A percentile compares a stretch with the other conserved stretches of the same genome.
These are phyloP conservation scores for Lasioglossum oenotherae DNA, from an alignment of 2,888 invertebrate species.

Conservation along the genomic window DNA sequence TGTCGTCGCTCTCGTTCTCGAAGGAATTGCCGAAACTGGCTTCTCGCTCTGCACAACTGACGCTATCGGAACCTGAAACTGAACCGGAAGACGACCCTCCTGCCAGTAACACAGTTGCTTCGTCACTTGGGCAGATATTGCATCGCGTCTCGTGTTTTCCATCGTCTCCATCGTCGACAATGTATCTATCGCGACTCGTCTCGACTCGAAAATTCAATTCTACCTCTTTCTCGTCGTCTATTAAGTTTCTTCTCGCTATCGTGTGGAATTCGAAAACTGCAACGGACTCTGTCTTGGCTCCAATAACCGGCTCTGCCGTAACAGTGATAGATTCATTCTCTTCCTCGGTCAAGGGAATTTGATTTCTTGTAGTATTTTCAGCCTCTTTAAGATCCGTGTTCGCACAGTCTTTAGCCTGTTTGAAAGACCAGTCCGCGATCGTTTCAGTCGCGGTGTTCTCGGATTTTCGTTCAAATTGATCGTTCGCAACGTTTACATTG, in stretches of 20 bases:
- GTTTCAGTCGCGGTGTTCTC: background rate
- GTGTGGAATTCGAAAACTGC: slow-evolving; percentile 59
- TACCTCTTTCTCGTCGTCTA: background rate
- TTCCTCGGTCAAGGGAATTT: background rate
- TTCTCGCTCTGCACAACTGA: background rate
- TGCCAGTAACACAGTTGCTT: background rate
- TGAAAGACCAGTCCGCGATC: background rate
- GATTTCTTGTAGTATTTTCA: background rate
- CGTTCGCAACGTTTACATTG: slow-evolving; percentile 24
- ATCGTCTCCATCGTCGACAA: background rate
- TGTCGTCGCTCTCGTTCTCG: background rate
- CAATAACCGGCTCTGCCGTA: background rate
- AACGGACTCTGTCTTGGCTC: background rate
- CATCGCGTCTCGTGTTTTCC: background rate
- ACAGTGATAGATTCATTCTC: background rate
- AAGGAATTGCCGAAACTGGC: background rate
- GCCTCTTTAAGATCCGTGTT: slow-evolving; percentile 40
- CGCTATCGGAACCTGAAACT: background rate
- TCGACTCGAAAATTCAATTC: slow-evolving; percentile 61
- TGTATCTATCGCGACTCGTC: background rate
- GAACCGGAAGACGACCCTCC: background rate
- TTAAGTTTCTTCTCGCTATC: slow-evolving; percentile 31
- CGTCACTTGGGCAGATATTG: background rate
- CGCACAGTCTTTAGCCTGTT: slow-evolving; percentile 28
- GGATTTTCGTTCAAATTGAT: background rate